A percentile compares a stretch with the other conserved stretches of the same genome.
Evolutionary conservation across 2,113 vertebrate species (phyloP).

Genomic region (Bufo bufo): DNA sequence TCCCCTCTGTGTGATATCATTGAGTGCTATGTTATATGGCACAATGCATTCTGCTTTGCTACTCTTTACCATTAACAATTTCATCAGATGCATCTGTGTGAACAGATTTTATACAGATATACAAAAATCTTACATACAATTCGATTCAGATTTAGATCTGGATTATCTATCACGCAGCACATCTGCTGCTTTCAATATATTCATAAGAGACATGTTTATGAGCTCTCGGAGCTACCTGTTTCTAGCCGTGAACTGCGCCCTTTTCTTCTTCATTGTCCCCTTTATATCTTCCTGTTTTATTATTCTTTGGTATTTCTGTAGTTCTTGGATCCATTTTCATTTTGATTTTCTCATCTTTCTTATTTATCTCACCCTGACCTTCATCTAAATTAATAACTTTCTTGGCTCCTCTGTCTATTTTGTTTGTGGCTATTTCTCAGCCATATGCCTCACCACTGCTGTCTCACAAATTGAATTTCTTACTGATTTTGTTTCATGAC

Average conservation of each 20-base stretch:
- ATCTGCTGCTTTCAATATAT: neutral
- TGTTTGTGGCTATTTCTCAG: neutral
- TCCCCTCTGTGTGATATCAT: neutral
- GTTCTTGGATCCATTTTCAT: neutral
- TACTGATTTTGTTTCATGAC: neutral
- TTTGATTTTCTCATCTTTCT: neutral
- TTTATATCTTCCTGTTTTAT: neutral
- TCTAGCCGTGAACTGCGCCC: neutral
- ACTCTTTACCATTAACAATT: neutral
- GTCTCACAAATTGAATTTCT: neutral
- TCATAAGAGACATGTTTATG: neutral
- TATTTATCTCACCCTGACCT: neutral
- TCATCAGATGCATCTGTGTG: neutral
- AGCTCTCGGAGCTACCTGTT: neutral
- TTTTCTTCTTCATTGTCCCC: neutral
- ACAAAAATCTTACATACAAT: neutral
- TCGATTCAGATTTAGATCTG: neutral
- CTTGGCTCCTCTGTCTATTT: neutral
- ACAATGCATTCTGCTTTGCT: slow-evolving; percentile 5
- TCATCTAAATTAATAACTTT: neutral
- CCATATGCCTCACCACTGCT: neutral
- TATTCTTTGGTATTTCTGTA: neutral
- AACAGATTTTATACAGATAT: neutral
- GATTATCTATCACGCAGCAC: neutral
- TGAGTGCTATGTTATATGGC: neutral